These are phyloP conservation scores for Phyllotis vaccarum DNA, from an alignment of 2,797 vertebrate species.

Conservation along the genomic window DNA sequence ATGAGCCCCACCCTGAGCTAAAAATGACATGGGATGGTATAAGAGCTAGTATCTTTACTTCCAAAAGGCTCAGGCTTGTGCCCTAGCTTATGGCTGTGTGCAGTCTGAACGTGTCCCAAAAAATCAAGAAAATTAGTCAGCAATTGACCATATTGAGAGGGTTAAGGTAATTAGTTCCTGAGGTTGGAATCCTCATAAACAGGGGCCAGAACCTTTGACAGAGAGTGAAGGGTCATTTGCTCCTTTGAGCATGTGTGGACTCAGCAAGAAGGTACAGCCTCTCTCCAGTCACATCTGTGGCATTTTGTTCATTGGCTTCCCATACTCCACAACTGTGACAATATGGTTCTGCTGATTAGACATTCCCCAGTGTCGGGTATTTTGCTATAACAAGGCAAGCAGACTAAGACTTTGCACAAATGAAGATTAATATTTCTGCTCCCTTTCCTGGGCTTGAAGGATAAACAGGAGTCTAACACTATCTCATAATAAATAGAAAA, in stretches of 20 bases:
- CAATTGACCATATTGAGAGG: not conserved
- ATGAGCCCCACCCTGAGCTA: not conserved
- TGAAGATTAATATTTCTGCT: not conserved
- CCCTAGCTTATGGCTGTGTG: not conserved
- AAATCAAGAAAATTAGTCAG: not conserved
- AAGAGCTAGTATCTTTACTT: not conserved
- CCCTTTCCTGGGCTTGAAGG: not conserved
- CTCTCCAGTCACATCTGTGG: not conserved
- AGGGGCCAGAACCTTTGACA: not conserved
- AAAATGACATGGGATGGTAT: not conserved
- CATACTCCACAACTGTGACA: not conserved
- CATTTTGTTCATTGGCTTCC: not conserved
- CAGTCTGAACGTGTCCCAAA: not conserved
- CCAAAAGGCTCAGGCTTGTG: not conserved
- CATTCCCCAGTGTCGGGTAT: not conserved
- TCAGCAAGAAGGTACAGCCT: not conserved
- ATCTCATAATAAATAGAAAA: not conserved
- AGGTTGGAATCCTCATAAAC: not conserved
- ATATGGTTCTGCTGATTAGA: not conserved
- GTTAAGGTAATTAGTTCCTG: not conserved
- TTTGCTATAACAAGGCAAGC: not conserved
- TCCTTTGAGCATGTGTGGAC: not conserved
- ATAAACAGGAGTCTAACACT: not conserved
- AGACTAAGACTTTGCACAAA: not conserved
- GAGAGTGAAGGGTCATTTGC: not conserved